These are phyloP conservation scores for Eupeodes latifasciatus DNA, from an alignment of 2,888 invertebrate species.

Conservation along the genomic window DNA sequence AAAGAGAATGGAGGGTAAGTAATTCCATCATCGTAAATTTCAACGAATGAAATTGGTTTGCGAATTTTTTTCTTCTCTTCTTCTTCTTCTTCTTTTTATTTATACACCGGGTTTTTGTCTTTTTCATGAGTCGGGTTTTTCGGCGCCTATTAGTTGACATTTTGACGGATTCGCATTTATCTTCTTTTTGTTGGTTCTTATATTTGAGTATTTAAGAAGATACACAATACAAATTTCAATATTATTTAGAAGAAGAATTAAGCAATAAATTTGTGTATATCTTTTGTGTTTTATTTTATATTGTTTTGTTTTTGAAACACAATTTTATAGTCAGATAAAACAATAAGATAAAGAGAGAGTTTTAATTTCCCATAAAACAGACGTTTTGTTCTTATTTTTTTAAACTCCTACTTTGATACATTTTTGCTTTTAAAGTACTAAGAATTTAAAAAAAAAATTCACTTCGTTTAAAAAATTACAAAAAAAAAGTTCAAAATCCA, in stretches of 20 bases:
- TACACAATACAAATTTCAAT: constrained; percentile 16
- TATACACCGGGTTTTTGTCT: not conserved
- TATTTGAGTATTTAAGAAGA: constrained; percentile 16
- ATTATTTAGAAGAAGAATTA: constrained; percentile 2
- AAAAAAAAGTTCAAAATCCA: no score
- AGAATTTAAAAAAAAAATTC: no score
- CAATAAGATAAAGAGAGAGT: not conserved
- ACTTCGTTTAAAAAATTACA: no score
- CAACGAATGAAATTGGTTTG: constrained; percentile 69
- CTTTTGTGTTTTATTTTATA: not conserved
- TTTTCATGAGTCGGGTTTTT: constrained; percentile 24
- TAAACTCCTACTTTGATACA: no score
- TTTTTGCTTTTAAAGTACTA: no score
- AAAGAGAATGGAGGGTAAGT: constrained; percentile 30
- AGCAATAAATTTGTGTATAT: not conserved
- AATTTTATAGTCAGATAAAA: not conserved
- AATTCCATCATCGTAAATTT: constrained; percentile 71
- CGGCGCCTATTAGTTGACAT: constrained; percentile 60
- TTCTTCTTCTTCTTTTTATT: not conserved
- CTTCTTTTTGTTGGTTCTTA: constrained; percentile 16
- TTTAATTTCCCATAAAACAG: no score
- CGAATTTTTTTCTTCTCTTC: constrained; percentile 26
- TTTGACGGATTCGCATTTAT: constrained; percentile 66
- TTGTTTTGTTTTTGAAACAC: not conserved
- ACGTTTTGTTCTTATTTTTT: no score